Base-by-base conservation (phyloP, 2,888 invertebrate species). In the Drosophila diplacantha region DNA sequence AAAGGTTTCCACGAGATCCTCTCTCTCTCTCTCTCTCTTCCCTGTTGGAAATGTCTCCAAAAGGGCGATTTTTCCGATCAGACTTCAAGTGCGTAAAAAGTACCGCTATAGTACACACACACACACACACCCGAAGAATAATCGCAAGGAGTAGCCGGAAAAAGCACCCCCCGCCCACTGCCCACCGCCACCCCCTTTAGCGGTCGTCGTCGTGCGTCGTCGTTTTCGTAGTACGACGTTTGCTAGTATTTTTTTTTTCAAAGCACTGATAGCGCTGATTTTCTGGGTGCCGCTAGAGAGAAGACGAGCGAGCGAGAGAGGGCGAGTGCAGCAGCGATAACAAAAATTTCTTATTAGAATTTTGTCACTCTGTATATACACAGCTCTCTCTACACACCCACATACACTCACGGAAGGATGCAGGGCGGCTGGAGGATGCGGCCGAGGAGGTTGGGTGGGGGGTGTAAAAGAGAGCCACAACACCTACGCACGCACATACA, bases 161-260 rank as follows among this genome's bases (percentile, higher is more conserved):
- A 67, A 73, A 32, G 63, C 59, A 58, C 67, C 75, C 75, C 56
- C 61, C 62, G 26, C 71, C 59, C 66, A 39, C 73, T 56, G 57
- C 50, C 63, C 55, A 74, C 54, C 35, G 18, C 9, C 62, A 22
- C 50, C 37, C 24, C n/a, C 26, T 24, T 57, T 44, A 37, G 32
- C 49, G 29, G 35, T 24, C 46, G 58, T 60, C 38, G 38, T 38
- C 38, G 14, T 69, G 60, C 64, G 81, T 68, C 56, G 78, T 72
- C 73, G 79, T 69, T 77, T 81, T 81, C 75, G 75, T 75, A 75
- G 76, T 76, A 76, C 79, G 75, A 73, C 80, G 76, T 72, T 76
- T 54, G 72, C 75, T 75, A 81, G 81, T 75, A 75, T 64, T 75
- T 74, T 60, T 31, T 37, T 29, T 41, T 26, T 7, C 20, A 35